Base-by-base conservation (phyloP, 2,888 invertebrate genomes). In the Polymixis flavicincta region DNA sequence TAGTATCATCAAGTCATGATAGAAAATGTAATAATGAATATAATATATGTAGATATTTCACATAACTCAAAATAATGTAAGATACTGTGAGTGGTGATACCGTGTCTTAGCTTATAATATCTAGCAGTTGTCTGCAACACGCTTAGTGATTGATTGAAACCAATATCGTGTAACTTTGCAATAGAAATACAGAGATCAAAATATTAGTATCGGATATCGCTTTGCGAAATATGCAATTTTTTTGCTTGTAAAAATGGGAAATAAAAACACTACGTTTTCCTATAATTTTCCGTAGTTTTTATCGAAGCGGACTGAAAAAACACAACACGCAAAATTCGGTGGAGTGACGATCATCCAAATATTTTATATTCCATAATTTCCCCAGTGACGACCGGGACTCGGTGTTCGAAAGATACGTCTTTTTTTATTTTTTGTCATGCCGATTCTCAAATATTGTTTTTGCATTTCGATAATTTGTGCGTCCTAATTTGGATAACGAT, bases 321-420 rank as follows among this genome's bases (percentile, higher is more conserved):
- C 48, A 80, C 73, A 72, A 74, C 71, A 66, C 60, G 67, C 61
- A 48, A 85, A 86, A 86, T 90, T 85, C 82, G 85, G 85, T 63
- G 68, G 76, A 82, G 82, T 86, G 87, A 88, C 78, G 85, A 89
- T 86, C 80, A 76, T 83, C 85, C 80, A 85, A 76, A 85, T 78
- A 86, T 84, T 85, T 83, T 86, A 87, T 90, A 87, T 89, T 84
- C 87, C 87, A 89, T 92, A 92, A 92, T 92, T 92, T 92, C 92
- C 92, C 92, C 64, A 82, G 92, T 83, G 92, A 89, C 91, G 84
- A 79, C 78, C 76, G 79, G 79, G 79, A 68, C 79, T 71, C 83
- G 71, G 78, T 84, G 84, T 90, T 87, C 88, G 86, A 77, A 80
- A 85, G 75, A 78, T 83, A 77, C 71, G 72, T 79, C 69, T 80